Evolutionary conservation across 2,113 vertebrate species (phyloP), one percentile per base, ranked within the genome.

Genomic region (Zosterops pallidus): DNA sequence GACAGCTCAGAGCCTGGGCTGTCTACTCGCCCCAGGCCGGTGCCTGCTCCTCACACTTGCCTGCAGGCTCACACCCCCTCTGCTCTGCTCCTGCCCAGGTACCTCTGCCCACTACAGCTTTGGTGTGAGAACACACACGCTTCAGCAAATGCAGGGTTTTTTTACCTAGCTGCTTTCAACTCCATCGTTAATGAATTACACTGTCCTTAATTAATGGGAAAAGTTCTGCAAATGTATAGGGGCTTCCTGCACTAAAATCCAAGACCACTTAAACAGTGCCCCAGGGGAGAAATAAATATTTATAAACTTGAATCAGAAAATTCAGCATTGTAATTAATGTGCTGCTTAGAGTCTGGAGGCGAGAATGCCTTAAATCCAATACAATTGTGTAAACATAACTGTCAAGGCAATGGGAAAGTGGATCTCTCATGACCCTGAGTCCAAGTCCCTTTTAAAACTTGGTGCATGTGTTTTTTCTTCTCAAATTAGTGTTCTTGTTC

Each of bases 21-120:
- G 23, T 6, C 9, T 21, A 4, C 22, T 0, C 14, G 2, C 14
- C 17, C 3, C 9, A 4, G 33, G 23, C 1, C 1, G 11, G 3
- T 10, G 3, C 6, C 5, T 46, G 39, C n/a, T 50, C 1, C 2
- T 22, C 49, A 3, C 29, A 11, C 12, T 33, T 13, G 2, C 14
- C 19, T 56, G 21, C 26, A 31, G 37, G 20, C 22, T 31, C 5
- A 3, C 4, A 1, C 5, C 14, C 6, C 0, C 14, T 19, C 26
- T 2, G 25, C 14, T 25, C 18, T 14, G 64, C 24, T 1, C 2
- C 33, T 39, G 9, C 41, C 13, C 46, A 2, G 4, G 10, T 16
- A 13, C 42, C 17, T 17, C 19, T 35, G n/a, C 35, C 59, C 8
- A 13, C 2, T 28, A 6, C 19, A 6, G 6, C 11, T 39, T 37